Percentiles rank a stretch among this genome's conserved stretches.
phyloP scores from a whole-genome alignment of 2,888 invertebrate genomes.

The Resseliella maxima region DNA sequence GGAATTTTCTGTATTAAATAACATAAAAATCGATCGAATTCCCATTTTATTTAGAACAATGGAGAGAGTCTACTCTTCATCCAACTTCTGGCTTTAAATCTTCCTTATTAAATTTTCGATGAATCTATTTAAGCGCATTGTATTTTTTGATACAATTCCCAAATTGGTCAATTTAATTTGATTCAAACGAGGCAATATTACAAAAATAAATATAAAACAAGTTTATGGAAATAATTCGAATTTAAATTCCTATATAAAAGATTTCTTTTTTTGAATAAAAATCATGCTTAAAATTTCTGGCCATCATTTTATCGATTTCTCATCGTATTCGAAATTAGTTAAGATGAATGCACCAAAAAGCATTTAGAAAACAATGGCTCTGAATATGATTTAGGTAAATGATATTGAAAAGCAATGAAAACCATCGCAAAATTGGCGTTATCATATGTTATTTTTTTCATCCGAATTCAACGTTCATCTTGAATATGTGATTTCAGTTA shows the following conservation, averaged over 20 bases:
- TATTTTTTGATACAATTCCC: neutral
- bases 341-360: too few species aligned
- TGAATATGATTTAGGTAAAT: too few species aligned
- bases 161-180: neutral
- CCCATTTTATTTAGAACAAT: neutral
- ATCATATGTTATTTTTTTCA: slow-evolving; percentile 12
- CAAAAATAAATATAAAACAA: neutral
- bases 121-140: neutral
- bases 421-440: neutral
- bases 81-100: neutral
- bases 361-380: too few species aligned
- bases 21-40: neutral
- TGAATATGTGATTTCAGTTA: neutral
- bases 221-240: too few species aligned
- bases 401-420: neutral
- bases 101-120: neutral
- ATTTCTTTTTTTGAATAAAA: too few species aligned
- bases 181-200: neutral
- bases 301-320: too few species aligned
- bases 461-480: neutral
- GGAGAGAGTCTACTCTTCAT: neutral
- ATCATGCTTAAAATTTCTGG: too few species aligned
- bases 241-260: too few species aligned
- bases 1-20: neutral
- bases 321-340: too few species aligned